Base-by-base conservation (phyloP, 1,140 invertebrate genomes). In the Hycleus cichorii region DNA sequence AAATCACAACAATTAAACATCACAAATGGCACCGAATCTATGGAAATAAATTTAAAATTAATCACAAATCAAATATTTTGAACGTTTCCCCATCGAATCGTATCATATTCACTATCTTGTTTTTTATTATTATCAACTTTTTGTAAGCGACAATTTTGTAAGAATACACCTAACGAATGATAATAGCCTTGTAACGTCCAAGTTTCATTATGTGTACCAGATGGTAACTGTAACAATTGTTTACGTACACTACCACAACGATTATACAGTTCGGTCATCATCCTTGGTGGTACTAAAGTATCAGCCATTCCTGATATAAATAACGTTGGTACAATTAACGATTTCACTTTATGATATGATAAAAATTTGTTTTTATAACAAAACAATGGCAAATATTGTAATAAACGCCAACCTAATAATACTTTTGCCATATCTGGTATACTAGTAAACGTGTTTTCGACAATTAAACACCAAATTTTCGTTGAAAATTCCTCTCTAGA, bases 381-480 rank as follows among this genome's bases (percentile, higher is more conserved):
- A 73, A 85, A 80, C 62, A 84, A 73, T 62, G 90, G 90, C 60
- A 92, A 73, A 75, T 85, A 87, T 58, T 83, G 79, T 42, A 91
- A 71, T 67, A 84, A 78, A 72, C 78, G 83, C 76, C 81, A 85
- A 67, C 84, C 82, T 39, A 90, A 76, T 57, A 90, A 75, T 47
- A 88, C 80, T 65, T 81, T 78, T n/a, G 90, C 91, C 84, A 96
- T 95, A 62, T 93, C 91, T 26, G 91, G 91, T 74, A 97, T 91
- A 70, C 88, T 93, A 6, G 92, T 95, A 70, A 97, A 97, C 42
- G 93, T 95, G 72, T 97, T 97, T 77, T 97, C 94, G 27, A 97
- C 79, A 63, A 97, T 84, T 60, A 95, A 74, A 65, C 87, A 91
- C 82, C 88, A 87, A 57, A 95, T 84, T 76, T 84, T 88, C 70